A percentile compares a stretch with the other conserved stretches of the same genome.
phyloP scores from a whole-genome alignment of 2,113 vertebrate genomes.

The Callopanchax toddi region DNA sequence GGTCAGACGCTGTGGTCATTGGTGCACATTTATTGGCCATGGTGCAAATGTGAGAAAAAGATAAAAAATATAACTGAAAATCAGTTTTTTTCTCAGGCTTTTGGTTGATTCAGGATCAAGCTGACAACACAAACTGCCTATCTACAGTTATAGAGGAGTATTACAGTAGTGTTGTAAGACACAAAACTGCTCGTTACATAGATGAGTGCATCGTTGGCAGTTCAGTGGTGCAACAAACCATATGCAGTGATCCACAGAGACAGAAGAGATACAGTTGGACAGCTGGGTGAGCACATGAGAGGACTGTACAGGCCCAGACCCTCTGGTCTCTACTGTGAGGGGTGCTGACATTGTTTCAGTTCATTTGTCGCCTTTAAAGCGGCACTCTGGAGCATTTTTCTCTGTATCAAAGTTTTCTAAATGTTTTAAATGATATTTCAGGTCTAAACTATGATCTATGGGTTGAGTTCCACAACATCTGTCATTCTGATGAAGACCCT shows the following conservation, averaged over 20 bases:
- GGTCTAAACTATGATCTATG: no score
- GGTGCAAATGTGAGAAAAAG: not conserved
- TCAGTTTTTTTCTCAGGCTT: not conserved
- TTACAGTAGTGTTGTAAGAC: not conserved
- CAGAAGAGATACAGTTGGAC: not conserved
- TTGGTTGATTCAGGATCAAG: no score
- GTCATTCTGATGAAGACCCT: no score
- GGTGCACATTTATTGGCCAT: not conserved
- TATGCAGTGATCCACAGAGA: not conserved
- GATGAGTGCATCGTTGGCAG: not conserved
- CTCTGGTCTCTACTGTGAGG: not conserved
- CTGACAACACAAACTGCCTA: not conserved
- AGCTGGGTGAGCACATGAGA: constrained; percentile 2
- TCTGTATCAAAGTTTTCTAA: no score
- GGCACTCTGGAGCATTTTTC: no score
- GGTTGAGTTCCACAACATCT: no score
- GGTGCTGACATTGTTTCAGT: not conserved
- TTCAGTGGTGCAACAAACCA: not conserved
- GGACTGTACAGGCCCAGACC: not conserved
- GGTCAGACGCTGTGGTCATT: not conserved
- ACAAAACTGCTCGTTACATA: not conserved
- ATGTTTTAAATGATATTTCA: no score
- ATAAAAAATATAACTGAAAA: not conserved
- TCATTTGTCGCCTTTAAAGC: not conserved
- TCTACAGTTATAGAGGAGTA: not conserved